phyloP scores from a whole-genome alignment of 2,888 invertebrate genomes.

The Asteroscopus sphinx region DNA sequence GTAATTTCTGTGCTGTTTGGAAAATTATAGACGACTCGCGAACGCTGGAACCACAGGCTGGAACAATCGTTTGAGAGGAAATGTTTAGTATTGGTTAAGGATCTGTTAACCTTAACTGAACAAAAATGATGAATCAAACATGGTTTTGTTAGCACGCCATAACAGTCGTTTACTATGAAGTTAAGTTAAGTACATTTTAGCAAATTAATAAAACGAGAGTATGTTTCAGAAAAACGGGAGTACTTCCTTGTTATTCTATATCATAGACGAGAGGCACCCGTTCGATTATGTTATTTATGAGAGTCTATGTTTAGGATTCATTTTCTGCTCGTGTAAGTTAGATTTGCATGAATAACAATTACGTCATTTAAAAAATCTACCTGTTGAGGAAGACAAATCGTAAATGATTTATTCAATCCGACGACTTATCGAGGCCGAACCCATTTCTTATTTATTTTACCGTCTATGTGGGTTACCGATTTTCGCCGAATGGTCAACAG shows the following conservation, averaged over 20 bases:
- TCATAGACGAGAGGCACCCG: slow-evolving; percentile 65
- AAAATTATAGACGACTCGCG: slow-evolving; percentile 26
- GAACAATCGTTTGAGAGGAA: slow-evolving; percentile 27
- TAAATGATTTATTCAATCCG: slow-evolving; percentile 81
- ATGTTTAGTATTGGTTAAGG: slow-evolving; percentile 24
- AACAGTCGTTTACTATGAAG: too few relatives aligned
- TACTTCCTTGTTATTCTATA: slow-evolving; percentile 67
- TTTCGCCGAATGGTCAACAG: slow-evolving; percentile 67
- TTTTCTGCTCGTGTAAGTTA: slow-evolving; percentile 86
- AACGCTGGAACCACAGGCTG: slow-evolving; percentile 20
- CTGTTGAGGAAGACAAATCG: slow-evolving; percentile 84
- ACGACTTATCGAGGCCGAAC: slow-evolving; percentile 77
- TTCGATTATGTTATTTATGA: slow-evolving; percentile 86
- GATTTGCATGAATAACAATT: slow-evolving; percentile 87
- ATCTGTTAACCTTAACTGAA: slow-evolving; percentile 9
- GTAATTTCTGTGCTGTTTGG: slow-evolving; percentile 26
- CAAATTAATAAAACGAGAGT: slow-evolving; percentile 17
- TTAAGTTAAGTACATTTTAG: too few relatives aligned
- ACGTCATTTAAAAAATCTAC: slow-evolving; percentile 84
- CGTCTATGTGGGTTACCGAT: slow-evolving; percentile 78
- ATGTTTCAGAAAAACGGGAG: slow-evolving; percentile 12
- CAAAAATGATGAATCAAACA: slow-evolving; percentile 21
- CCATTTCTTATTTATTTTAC: slow-evolving; percentile 74
- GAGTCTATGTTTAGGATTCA: slow-evolving; percentile 82
- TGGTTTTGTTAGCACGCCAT: too few relatives aligned